Conservation (phyloP, 2,113 vertebrate genomes). For the Nannospalax galili region DNA sequence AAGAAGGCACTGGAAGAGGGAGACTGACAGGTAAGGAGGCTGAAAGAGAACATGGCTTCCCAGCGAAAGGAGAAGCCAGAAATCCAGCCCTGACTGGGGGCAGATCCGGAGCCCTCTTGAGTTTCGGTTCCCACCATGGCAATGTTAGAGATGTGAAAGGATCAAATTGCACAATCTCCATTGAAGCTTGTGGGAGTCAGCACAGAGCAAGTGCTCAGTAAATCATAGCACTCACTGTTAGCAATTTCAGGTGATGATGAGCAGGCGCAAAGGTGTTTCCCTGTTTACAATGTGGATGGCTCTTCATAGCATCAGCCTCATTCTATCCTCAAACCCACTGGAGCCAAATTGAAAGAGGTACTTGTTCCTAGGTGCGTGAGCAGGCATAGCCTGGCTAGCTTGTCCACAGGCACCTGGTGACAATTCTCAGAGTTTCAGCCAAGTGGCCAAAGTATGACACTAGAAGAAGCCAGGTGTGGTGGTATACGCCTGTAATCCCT, state of each 20-base stretch:
- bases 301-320: background rate
- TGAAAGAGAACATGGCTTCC: background rate
- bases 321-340: background rate
- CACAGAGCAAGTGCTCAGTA: background rate
- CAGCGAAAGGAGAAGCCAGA: background rate
- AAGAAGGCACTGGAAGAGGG: background rate
- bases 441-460: background rate
- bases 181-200: background rate
- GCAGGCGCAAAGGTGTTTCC: fast-evolving
- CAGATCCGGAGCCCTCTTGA: background rate
- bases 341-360: background rate
- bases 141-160: background rate
- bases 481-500: background rate
- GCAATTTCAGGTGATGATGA: too few species aligned
- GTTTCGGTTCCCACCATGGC: background rate
- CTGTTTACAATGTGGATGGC: background rate
- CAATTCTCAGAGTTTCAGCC: background rate
- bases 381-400: background rate
- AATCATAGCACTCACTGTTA: background rate
- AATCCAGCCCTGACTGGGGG: background rate
- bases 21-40: too few species aligned
- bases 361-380: background rate
- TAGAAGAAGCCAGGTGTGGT: background rate
- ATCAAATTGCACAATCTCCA: background rate
- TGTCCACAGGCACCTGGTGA: background rate